Evolutionary conservation across 2,113 vertebrate species (phyloP), one percentile per base, ranked within the genome.

Genomic region (Chloebia gouldiae): DNA sequence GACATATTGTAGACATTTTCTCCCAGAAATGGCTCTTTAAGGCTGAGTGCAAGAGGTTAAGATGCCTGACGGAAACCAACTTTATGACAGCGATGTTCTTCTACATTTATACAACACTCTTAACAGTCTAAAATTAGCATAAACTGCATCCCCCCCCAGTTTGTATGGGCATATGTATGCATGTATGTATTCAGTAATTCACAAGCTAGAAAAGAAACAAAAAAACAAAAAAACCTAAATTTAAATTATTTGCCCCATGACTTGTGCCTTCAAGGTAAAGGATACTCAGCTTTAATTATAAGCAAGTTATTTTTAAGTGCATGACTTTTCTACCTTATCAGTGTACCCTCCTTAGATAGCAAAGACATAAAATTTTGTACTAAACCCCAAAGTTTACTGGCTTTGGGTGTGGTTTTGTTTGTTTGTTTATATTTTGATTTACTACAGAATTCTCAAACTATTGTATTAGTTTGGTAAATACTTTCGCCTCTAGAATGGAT

Each of bases 41-140:
- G 95, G 90, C 94, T 93, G 96, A 97, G 98, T 97, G 97, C 98
- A 98, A 98, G 97, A 98, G 98, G 98, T 98, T 98, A 98, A 98
- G 94, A 96, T 96, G 96, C 81, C 97, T 98, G 97, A 97, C 11
- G 24, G 92, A 97, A 90, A 95, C 96, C 92, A 98, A 95, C 79
- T 94, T 96, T 75, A 94, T 5, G 4, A 96, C 78, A 92, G 83
- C 56, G 73, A 81, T 92, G 49, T 50, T 97, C 54, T 95, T 90
- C 72, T 97, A 73, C 81, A 92, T 83, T 92, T 79, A 61, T 15
- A 60, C 35, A 90, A 86, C 21, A 88, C 59, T 40, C 27, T 78
- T 35, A 85, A 21, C 75, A 65, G 93, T 57, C 71, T 75, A 65
- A 95, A 95, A 83, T 93, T 92, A 86, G 91, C 56, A 91, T 80